Evolutionary conservation across 2,113 vertebrate genomes (phyloP).

Genomic region (Brachypodius melanocephalos): DNA sequence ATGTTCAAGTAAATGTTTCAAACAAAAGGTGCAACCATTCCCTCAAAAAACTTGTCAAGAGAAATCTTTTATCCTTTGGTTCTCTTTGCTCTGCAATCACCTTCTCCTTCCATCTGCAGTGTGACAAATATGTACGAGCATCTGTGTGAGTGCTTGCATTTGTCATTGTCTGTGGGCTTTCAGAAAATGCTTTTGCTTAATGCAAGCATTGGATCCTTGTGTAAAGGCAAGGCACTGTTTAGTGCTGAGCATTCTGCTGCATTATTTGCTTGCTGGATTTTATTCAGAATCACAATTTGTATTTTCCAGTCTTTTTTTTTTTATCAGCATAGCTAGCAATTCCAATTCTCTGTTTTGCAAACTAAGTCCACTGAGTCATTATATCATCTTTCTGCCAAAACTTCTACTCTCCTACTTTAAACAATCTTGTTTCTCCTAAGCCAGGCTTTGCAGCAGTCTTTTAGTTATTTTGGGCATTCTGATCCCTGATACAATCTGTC

Average conservation of each 20-base stretch:
- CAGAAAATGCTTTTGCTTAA: neutral
- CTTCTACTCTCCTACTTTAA: neutral
- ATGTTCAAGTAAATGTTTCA: neutral
- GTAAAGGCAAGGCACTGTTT: neutral
- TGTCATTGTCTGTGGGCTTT: neutral
- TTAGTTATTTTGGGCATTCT: neutral
- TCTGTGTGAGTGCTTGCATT: neutral
- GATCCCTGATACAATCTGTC: neutral
- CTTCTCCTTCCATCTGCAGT: neutral
- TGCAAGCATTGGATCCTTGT: neutral
- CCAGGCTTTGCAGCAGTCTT: neutral
- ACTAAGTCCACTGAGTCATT: neutral
- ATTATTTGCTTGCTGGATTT: neutral
- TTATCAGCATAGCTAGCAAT: neutral
- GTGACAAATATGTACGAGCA: neutral
- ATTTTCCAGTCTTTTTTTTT: neutral
- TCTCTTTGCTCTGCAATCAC: neutral
- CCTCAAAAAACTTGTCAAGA: neutral
- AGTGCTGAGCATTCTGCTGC: neutral
- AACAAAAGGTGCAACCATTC: neutral
- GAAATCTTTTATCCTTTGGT: neutral
- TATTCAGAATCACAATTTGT: neutral
- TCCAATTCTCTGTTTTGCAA: neutral
- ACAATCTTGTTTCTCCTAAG: neutral
- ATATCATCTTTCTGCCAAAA: neutral